Evolutionary conservation across 2,888 invertebrate species (phyloP).

Genomic region (Rhamnusium bicolor): DNA sequence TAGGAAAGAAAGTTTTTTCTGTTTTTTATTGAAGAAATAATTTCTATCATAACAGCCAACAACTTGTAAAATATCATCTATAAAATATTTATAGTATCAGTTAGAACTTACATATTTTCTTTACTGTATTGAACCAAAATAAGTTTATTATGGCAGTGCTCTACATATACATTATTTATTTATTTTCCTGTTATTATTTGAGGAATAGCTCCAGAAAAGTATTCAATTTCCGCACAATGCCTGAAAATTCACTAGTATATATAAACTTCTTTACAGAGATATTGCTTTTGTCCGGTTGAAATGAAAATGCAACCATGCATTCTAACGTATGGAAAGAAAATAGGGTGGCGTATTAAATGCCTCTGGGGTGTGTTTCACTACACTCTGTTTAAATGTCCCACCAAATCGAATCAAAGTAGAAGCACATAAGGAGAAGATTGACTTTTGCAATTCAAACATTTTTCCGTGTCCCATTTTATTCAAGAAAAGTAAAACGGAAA

Average conservation of each 20-base stretch:
- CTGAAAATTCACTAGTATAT: conserved; percentile 6
- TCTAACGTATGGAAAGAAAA: conserved; percentile 24
- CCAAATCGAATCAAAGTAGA: conserved; percentile 38
- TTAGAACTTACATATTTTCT: no score
- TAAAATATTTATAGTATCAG: no score
- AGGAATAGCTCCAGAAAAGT: neutral
- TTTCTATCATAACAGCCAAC: no score
- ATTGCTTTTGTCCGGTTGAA: conserved; percentile 38
- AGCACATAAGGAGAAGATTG: conserved; percentile 31
- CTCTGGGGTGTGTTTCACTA: conserved; percentile 34
- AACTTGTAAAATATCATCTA: no score
- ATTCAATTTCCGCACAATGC: conserved; percentile 13
- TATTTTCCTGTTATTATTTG: neutral
- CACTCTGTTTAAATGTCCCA: conserved; percentile 37
- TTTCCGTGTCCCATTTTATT: conserved; percentile 13
- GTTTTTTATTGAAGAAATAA: no score
- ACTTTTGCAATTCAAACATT: conserved; percentile 28
- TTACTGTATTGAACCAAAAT: no score
- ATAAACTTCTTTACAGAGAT: conserved; percentile 21
- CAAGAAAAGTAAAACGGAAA: neutral
- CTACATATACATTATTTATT: neutral
- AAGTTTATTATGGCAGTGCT: neutral
- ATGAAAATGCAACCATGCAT: conserved; percentile 51
- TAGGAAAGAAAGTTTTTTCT: no score
- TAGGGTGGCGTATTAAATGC: conserved; percentile 6